These are phyloP conservation scores for Protosalanx chinensis DNA, from an alignment of 2,797 vertebrate genomes.

Conservation along the genomic window DNA sequence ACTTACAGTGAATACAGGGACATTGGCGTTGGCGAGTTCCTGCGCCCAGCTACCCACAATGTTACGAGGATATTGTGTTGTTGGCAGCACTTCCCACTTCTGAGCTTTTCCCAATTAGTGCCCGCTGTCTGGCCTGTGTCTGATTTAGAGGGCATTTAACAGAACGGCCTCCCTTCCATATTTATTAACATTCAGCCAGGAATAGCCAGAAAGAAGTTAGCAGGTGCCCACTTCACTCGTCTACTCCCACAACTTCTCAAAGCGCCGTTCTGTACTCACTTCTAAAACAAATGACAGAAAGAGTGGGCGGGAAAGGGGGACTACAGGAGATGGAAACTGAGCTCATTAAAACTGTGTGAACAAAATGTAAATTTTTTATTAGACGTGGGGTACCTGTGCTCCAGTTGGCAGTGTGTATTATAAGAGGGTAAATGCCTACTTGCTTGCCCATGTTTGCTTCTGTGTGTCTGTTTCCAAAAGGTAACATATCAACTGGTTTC, in stretches of 20 bases:
- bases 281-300: slow-evolving; percentile 5
- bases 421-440: neutral
- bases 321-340: neutral
- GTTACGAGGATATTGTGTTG: no score
- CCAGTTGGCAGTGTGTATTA: slow-evolving; percentile 23
- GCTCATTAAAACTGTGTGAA: slow-evolving; percentile 7
- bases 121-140: slow-evolving; percentile 56
- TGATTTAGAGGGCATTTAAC: slow-evolving; percentile 61
- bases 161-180: slow-evolving; percentile 48
- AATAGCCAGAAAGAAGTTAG: slow-evolving; percentile 34
- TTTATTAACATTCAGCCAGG: slow-evolving; percentile 55
- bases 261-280: no score
- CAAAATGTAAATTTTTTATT: slow-evolving; percentile 51
- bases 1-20: no score
- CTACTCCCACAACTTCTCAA: no score
- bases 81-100: slow-evolving; percentile 54
- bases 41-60: no score
- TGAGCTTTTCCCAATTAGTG: slow-evolving; percentile 55
- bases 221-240: slow-evolving; percentile 22
- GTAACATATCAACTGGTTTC: slow-evolving; percentile 26
- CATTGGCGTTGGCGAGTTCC: no score
- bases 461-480: neutral
- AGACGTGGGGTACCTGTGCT: slow-evolving; percentile 40
- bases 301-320: slow-evolving; percentile 3
- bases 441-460: slow-evolving; percentile 11